Evolutionary conservation across 1,140 invertebrate genomes (phyloP), one percentile per base, ranked within the genome.

Genomic region (Drosophila subobscura): DNA sequence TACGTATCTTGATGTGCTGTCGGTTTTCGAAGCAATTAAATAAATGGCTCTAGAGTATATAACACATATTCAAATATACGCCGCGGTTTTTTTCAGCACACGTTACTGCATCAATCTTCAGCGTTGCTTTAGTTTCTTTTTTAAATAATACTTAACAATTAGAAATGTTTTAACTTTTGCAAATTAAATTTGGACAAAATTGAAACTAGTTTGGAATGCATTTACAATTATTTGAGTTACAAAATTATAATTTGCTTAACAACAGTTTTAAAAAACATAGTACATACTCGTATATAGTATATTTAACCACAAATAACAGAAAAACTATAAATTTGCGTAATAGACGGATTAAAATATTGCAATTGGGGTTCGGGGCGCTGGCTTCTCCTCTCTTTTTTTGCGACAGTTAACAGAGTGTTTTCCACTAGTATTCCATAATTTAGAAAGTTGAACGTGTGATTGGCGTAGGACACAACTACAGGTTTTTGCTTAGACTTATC

Each of bases 181-280:
- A 85, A 85, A 85, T 81, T 71, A 59, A 81, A 86, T 86, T 86
- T 85, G 81, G 81, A 80, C 77, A 80, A 86, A 71, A 74, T 85
- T 78, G 57, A 71, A 81, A 61, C 81, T 86, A 85, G 70, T 37
- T 77, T 85, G 81, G 81, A 85, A 85, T 85, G 81, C 83, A 75
- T 71, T 85, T 81, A 81, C 70, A 88, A 78, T 78, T 76, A 88
- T 37, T 59, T 68, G 41, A 27, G 41, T 64, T 20, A 73, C 54
- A 58, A 73, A 72, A 73, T 72, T 20, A 75, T 55, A 68, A 68
- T 53, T 53, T 56, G 46, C 60, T 53, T 74, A 71, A 76, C 41
- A 68, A 67, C 37, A 68, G 47, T 47, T 75, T 79, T 46, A 67
- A 84, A 33, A 33, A 33, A 33, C 29, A 3, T 33, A 10, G 29